Base-by-base conservation (phyloP, 2,888 invertebrate species). In the Hypomecis punctinalis region DNA sequence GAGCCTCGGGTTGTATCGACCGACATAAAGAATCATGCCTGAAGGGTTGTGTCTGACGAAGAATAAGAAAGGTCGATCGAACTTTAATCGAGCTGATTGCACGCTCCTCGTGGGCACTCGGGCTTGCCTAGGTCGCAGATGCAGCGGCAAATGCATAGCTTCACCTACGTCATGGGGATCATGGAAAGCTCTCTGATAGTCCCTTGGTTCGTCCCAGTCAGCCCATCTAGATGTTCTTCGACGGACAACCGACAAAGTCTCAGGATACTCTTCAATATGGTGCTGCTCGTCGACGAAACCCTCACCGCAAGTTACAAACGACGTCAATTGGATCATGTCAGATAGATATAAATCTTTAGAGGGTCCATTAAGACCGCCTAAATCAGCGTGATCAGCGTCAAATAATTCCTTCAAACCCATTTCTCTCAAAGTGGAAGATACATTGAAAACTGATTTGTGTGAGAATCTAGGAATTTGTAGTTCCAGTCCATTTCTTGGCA, bases 11-110 rank as follows among this genome's bases (percentile, higher is more conserved):
- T 97, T 97, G 90, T 97, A 97, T 82, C 97, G 94, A 47, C 98
- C 98, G 93, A 97, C 97, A 83, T 97, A 97, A 57, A 98, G 91
- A 78, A 98, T 96, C 92, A 98, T 95, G 67, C 98, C 98, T n/a
- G 97, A 96, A 0, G 97, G 98, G 86, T 98, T 98, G 86, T 98
- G 98, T 80, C 98, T 94, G 10, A 98, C 97, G 76, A 97, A 96
- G 86, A 97, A 98, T 36, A 98, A 92, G 94, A 98, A 98, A 0
- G 98, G 98, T 80, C 97, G 94, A 78, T 98, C 97, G 82, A 97
- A 96, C 76, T 96, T 95, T 80, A 98, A 93, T 80, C 97, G 93
- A 5, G 96, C 96, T 63, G 92, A 84, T 70, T 93, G 91, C 91
- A 93, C 84, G 54, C 94, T 95, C 63, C 94, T 93, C 55, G 96